phyloP scores from a whole-genome alignment of 1,140 invertebrate genomes.

The Semibalanus balanoides region DNA sequence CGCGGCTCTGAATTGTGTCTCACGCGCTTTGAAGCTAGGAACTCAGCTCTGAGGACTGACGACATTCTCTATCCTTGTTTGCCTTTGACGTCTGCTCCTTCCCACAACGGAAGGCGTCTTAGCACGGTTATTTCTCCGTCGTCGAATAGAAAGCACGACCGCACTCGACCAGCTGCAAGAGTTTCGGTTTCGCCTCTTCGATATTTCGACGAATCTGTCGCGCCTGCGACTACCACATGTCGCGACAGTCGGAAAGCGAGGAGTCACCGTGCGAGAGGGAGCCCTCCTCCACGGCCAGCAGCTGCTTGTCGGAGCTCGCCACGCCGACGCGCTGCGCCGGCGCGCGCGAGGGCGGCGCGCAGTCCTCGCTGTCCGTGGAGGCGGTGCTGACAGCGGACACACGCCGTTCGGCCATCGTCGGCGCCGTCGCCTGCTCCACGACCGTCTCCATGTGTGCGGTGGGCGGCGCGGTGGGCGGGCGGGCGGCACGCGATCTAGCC shows the following conservation, averaged over 20 bases:
- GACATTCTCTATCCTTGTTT: slow-evolving; percentile 91
- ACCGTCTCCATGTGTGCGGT: background rate
- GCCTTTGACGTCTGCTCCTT: slow-evolving; percentile 80
- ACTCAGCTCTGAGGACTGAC: slow-evolving; percentile 87
- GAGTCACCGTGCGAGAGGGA: background rate
- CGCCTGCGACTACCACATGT: slow-evolving; percentile 22
- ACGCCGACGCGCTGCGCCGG: too few species aligned
- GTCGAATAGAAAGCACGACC: slow-evolving; percentile 86
- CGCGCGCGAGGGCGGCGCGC: background rate
- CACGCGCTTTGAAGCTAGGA: slow-evolving; percentile 80
- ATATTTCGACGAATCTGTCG: slow-evolving; percentile 22
- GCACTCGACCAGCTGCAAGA: slow-evolving; percentile 50
- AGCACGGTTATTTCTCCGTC: slow-evolving; percentile 89
- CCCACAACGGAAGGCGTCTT: slow-evolving; percentile 87
- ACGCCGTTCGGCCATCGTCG: background rate
- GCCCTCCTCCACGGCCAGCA: background rate
- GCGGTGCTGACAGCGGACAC: background rate
- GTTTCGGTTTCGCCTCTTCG: slow-evolving; percentile 20
- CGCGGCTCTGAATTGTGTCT: slow-evolving; percentile 80
- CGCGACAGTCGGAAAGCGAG: slow-evolving; percentile 12
- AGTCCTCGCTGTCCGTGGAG: background rate
- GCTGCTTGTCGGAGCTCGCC: background rate
- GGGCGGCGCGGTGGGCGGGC: too few species aligned
- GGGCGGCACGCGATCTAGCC: background rate
- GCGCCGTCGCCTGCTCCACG: background rate